Percentiles rank a stretch among this genome's conserved stretches.
These are phyloP conservation scores for Ophthalmolycus amberensis DNA, from an alignment of 2,113 vertebrate species.

Conservation along the genomic window DNA sequence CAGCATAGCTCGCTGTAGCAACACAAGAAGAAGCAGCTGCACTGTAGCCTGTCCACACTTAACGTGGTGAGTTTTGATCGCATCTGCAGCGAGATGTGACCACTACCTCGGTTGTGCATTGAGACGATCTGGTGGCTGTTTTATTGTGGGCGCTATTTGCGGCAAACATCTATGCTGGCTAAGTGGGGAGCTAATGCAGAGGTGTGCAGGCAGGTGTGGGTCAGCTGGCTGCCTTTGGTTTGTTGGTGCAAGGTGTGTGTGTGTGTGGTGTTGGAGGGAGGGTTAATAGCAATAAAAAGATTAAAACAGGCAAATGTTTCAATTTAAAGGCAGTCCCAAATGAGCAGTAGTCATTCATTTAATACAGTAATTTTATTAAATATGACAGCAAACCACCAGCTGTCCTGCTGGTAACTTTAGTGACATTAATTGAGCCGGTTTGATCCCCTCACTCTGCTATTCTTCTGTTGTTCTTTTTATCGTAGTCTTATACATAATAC, in stretches of 20 bases:
- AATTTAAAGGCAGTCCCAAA: background rate
- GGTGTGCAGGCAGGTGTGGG: constrained; percentile 9
- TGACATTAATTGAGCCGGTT: constrained; percentile 1
- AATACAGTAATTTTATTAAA: background rate
- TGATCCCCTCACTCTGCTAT: background rate
- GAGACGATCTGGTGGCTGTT: background rate
- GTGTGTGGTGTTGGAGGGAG: background rate
- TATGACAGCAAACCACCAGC: background rate
- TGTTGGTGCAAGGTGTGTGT: constrained; percentile 24
- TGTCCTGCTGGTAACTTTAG: background rate
- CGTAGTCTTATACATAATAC: background rate
- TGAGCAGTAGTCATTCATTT: background rate
- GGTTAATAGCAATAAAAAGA: background rate
- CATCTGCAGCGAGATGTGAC: constrained; percentile 47
- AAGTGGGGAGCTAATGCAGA: background rate
- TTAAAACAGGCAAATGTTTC: background rate
- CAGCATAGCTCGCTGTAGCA: constrained; percentile 22
- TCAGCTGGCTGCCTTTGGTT: constrained; percentile 14
- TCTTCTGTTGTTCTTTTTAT: background rate
- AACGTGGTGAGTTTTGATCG: constrained; percentile 25
- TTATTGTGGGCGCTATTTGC: background rate
- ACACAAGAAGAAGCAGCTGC: constrained; percentile 17
- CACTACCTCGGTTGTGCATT: background rate
- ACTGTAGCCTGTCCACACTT: constrained; percentile 12
- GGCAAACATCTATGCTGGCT: background rate